A percentile compares a stretch with the other conserved stretches of the same genome.
phyloP scores from a whole-genome alignment of 92 coral and sea anemone genomes.

The Umimayanthus chanpuru region DNA sequence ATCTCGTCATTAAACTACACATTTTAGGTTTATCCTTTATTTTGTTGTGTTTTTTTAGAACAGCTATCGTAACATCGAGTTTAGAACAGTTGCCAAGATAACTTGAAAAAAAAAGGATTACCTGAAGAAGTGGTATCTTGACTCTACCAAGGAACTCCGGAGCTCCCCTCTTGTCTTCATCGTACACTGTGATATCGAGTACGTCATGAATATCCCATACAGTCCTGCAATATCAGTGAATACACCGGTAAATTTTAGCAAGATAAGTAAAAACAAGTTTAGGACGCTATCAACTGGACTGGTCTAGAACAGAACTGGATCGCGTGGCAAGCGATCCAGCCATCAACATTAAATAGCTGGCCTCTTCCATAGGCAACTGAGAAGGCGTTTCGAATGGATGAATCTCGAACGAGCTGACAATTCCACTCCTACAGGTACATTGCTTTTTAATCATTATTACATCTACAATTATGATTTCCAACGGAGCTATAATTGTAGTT shows the following conservation, averaged over 20 bases:
- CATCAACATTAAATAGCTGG: no score
- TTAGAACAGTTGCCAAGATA: neutral
- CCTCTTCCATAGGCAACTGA: no score
- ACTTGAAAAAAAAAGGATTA: conserved; percentile 70
- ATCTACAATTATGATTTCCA: no score
- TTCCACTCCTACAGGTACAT: no score
- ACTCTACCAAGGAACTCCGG: conserved; percentile 98
- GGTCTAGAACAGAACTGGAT: neutral
- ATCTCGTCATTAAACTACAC: no score
- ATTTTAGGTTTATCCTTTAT: no score
- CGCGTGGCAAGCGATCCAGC: neutral
- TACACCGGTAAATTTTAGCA: neutral
- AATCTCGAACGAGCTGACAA: no score
- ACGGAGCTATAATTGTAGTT: no score
- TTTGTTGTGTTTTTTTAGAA: no score
- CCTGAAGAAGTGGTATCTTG: conserved; percentile 87
- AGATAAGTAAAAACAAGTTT: neutral
- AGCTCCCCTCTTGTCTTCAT: conserved; percentile 98
- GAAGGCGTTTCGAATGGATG: no score
- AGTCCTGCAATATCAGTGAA: conserved; percentile 56
- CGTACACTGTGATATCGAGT: conserved; percentile 91
- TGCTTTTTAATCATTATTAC: no score
- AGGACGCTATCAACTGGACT: neutral
- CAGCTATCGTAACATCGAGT: no score
- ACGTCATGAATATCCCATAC: conserved; percentile 89